Conservation (phyloP, 2,113 vertebrate genomes). For the Erinaceus europaeus region DNA sequence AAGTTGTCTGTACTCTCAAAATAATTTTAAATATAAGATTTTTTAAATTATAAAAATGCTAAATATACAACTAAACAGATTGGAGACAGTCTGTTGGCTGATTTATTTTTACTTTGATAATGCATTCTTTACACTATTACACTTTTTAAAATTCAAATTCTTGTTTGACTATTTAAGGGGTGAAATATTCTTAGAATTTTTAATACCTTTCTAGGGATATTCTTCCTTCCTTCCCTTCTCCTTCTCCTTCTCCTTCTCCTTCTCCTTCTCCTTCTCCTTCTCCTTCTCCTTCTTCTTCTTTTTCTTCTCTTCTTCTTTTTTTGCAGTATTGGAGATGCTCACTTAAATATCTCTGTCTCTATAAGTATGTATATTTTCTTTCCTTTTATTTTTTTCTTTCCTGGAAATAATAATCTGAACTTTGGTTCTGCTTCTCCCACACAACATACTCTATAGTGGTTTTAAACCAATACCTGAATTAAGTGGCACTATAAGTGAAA, state of each 20-base stretch:
- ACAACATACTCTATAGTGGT: not conserved
- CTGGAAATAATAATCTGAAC: not conserved
- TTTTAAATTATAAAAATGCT: conserved; percentile 54
- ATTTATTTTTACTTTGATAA: conserved; percentile 59
- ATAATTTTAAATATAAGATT: conserved; percentile 28
- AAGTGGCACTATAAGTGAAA: not conserved
- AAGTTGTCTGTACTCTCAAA: conserved; percentile 27
- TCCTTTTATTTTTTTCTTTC: not conserved
- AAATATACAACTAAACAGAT: conserved; percentile 57
- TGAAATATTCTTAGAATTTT: not conserved
- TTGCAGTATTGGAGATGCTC: too few species aligned
- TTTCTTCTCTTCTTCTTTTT: too few species aligned
- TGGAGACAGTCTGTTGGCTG: conserved; percentile 42
- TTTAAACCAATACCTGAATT: not conserved
- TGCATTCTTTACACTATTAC: conserved; percentile 38
- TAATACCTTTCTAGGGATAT: not conserved
- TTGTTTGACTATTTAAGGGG: not conserved
- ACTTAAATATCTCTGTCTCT: too few species aligned
- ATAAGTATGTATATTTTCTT: too few species aligned
- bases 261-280: not conserved
- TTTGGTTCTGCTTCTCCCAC: not conserved
- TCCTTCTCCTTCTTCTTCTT: too few species aligned
- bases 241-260: too few species aligned
- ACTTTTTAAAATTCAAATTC: too few species aligned
- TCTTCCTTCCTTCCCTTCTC: not conserved